These are phyloP conservation scores for Hippocampus kuda DNA, from an alignment of 2,797 vertebrate genomes.

Conservation along the genomic window DNA sequence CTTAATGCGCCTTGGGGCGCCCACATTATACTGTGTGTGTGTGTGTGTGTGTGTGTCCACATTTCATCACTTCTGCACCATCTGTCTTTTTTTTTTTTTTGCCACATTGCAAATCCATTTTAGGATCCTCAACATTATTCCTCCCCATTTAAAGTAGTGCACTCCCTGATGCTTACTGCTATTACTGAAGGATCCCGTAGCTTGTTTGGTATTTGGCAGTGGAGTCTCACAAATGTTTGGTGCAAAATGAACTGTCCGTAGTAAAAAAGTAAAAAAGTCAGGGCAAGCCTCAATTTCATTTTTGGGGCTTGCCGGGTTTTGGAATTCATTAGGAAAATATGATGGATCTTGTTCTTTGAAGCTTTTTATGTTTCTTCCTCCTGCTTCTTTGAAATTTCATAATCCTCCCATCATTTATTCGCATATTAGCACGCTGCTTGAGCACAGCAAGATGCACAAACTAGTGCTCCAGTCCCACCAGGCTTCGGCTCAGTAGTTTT, in stretches of 20 bases:
- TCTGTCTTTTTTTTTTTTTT: conserved; percentile 54
- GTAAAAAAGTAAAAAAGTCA: not conserved
- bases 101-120: conserved; percentile 64
- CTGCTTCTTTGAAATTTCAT: conserved; percentile 31
- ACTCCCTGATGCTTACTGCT: conserved; percentile 55
- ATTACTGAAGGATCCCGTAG: conserved; percentile 40
- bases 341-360: not conserved
- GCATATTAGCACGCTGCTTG: conserved; percentile 33
- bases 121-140: conserved; percentile 60
- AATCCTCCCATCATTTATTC: conserved; percentile 16
- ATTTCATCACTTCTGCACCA: conserved; percentile 39
- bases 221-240: not conserved
- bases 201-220: conserved; percentile 43
- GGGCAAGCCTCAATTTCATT: not conserved
- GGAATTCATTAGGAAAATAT: conserved; percentile 11
- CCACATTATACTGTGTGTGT: conserved; percentile 23
- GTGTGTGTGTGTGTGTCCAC: not conserved
- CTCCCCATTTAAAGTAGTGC: conserved; percentile 52
- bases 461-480: conserved; percentile 26
- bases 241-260: not conserved
- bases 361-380: conserved; percentile 18
- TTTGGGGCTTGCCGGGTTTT: not conserved
- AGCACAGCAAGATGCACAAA: conserved; percentile 18
- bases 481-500: conserved; percentile 53
- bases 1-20: conserved; percentile 54